phyloP scores from a whole-genome alignment of 2,113 vertebrate species.

The Phaethon lepturus region DNA sequence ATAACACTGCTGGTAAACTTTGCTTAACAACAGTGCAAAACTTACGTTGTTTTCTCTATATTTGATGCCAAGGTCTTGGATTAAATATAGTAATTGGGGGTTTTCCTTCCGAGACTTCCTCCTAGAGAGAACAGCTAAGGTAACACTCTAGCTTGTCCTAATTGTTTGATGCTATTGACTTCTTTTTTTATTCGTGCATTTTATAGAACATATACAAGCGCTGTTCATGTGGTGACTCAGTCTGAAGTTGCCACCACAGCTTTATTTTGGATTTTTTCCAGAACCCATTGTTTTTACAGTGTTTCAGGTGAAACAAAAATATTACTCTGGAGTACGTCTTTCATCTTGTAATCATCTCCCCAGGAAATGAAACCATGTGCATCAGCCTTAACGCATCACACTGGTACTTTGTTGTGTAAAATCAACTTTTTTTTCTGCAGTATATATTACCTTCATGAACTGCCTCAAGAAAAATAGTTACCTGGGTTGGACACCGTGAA shows the following conservation, averaged over 20 bases:
- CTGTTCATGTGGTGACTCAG: conserved; percentile 71
- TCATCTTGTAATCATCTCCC: conserved; percentile 80
- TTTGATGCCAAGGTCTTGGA: neutral
- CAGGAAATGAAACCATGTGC: conserved; percentile 83
- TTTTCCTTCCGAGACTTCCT: neutral
- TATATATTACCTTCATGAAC: conserved; percentile 42
- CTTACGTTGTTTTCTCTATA: neutral
- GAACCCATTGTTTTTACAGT: conserved; percentile 79
- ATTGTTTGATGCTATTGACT: neutral
- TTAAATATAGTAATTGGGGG: neutral
- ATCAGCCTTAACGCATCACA: conserved; percentile 74
- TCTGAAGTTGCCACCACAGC: conserved; percentile 72
- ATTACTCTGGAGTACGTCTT: conserved; percentile 79
- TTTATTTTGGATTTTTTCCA: conserved; percentile 80
- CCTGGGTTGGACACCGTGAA: neutral
- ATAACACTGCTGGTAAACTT: neutral
- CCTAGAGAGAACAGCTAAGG: neutral
- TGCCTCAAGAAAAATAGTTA: conserved; percentile 55
- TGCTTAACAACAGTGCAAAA: conserved; percentile 24
- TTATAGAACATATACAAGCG: conserved; percentile 58
- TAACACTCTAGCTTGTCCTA: neutral
- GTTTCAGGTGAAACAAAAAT: conserved; percentile 84
- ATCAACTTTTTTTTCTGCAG: conserved; percentile 55
- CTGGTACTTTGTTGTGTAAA: conserved; percentile 75
- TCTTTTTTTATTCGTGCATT: conserved; percentile 25